A percentile compares a stretch with the other conserved stretches of the same genome.
phyloP scores from a whole-genome alignment of 2,797 vertebrate species.

The Rhynchonycteris naso region DNA sequence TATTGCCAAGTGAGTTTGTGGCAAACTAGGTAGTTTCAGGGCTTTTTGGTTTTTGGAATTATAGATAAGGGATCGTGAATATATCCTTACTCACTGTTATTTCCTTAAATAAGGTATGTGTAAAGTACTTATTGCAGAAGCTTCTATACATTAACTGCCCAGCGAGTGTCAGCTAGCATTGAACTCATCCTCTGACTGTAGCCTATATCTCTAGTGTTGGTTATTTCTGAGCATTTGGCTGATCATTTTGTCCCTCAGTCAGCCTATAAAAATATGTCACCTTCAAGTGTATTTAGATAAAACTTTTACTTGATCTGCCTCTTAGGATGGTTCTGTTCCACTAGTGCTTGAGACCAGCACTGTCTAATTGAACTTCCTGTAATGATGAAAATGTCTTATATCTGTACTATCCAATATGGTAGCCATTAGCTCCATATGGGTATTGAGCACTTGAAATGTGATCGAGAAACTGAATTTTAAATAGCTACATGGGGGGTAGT shows the following conservation, averaged over 20 bases:
- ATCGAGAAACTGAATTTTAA: not conserved
- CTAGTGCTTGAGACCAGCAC: not conserved
- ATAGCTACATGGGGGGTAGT: not conserved
- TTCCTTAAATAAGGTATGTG: not conserved
- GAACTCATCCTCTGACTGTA: not conserved
- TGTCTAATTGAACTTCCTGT: not conserved
- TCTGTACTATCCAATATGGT: not conserved
- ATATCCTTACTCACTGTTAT: not conserved
- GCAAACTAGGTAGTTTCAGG: not conserved
- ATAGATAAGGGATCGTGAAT: not conserved
- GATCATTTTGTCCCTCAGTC: conserved; percentile 23
- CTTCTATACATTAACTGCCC: not conserved
- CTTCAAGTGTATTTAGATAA: not conserved
- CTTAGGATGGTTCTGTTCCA: not conserved
- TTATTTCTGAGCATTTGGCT: not conserved
- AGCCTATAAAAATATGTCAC: not conserved
- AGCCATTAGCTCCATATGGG: not conserved
- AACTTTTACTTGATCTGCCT: not conserved
- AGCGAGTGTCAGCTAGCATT: not conserved
- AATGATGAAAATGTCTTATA: not conserved
- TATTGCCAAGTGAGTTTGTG: not conserved
- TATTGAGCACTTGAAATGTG: not conserved
- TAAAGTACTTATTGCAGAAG: not conserved
- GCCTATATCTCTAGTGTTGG: not conserved
- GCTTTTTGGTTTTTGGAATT: not conserved